Evolutionary conservation across 2,113 vertebrate species (phyloP).

Genomic region (Piprites chloris): DNA sequence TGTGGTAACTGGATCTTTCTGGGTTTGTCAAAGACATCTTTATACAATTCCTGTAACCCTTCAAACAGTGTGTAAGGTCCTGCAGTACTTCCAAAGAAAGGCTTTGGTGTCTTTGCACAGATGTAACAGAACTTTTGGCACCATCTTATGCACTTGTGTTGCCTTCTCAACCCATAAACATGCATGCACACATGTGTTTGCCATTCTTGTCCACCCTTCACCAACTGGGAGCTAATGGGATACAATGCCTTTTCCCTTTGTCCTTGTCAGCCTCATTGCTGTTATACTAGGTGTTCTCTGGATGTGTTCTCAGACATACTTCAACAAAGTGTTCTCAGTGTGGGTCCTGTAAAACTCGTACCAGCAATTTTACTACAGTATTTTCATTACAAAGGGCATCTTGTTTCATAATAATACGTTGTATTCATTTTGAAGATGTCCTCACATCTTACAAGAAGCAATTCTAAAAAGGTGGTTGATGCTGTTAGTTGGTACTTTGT

Average conservation of each 20-base stretch:
- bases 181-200: background rate
- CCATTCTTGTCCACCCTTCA: background rate
- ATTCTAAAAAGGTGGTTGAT: conserved; percentile 50
- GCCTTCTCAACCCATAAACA: background rate
- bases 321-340: conserved; percentile 34
- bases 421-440: conserved; percentile 53
- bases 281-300: background rate
- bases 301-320: background rate
- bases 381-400: conserved; percentile 51
- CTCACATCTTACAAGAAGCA: conserved; percentile 50
- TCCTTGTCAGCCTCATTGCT: background rate
- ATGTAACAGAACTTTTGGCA: background rate
- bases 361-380: conserved; percentile 30
- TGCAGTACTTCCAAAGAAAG: background rate
- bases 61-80: conserved; percentile 11
- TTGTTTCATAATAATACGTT: conserved; percentile 44
- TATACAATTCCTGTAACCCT: conserved; percentile 6
- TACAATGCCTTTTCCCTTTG: conserved; percentile 1
- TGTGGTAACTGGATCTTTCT: conserved; percentile 13
- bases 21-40: conserved; percentile 5
- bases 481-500: conserved; percentile 70
- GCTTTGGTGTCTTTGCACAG: conserved; percentile 25
- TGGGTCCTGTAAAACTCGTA: conserved; percentile 17
- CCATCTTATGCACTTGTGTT: background rate
- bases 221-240: background rate